Conservation (phyloP, 2,113 vertebrate species). For the Grammomys surdaster region DNA sequence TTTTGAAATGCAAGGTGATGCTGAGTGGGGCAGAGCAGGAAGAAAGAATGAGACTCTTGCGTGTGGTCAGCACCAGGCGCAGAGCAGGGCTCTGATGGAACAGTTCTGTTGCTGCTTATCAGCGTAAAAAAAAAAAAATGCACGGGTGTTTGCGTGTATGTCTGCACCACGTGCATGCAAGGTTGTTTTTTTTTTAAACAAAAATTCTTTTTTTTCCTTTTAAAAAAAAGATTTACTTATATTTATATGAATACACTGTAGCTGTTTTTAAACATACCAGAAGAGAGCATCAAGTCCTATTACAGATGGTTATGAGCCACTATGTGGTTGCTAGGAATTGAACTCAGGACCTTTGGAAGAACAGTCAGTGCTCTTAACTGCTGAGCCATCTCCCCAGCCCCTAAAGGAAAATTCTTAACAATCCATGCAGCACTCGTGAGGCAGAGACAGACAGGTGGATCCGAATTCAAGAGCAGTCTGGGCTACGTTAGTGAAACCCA, state of each 20-base stretch:
- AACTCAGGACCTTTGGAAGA: too few species aligned
- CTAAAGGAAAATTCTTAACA: background rate
- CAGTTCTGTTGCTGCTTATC: background rate
- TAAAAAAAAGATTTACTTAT: too few species aligned
- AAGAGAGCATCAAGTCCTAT: too few species aligned
- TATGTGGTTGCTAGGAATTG: too few species aligned
- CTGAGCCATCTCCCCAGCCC: too few species aligned
- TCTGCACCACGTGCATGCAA: background rate
- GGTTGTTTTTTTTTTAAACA: background rate
- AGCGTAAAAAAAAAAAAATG: background rate
- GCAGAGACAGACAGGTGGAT: background rate
- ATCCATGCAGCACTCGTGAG: background rate
- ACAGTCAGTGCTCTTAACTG: too few species aligned
- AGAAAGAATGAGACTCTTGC: too few species aligned
- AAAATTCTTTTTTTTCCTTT: background rate
- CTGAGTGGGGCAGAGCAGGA: conserved; percentile 84
- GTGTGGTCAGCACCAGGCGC: background rate
- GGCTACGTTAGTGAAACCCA: background rate
- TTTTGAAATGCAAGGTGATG: conserved; percentile 98
- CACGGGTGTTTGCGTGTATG: background rate
- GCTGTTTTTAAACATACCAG: too few species aligned
- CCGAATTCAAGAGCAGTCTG: background rate
- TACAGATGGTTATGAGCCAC: too few species aligned
- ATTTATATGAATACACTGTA: too few species aligned
- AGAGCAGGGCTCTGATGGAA: background rate